These are phyloP conservation scores for Ciconia nigra DNA, from an alignment of 2,797 vertebrate genomes.

Conservation along the genomic window DNA sequence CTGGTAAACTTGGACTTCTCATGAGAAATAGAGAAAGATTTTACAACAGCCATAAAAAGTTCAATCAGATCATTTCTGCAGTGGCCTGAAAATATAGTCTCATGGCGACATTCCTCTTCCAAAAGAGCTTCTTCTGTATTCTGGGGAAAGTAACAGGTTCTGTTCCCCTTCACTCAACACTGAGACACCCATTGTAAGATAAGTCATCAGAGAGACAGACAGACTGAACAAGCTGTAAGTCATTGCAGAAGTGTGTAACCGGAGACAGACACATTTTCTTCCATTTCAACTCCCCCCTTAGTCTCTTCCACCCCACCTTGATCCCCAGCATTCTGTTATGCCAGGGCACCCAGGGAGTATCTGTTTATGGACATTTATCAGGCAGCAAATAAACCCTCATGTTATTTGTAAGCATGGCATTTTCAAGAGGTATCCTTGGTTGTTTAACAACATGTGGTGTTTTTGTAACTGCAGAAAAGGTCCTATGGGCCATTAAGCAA, in stretches of 20 bases:
- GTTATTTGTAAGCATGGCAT: conserved; percentile 23
- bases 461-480: conserved; percentile 46
- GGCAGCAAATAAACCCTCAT: neutral
- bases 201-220: neutral
- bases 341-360: neutral
- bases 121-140: neutral
- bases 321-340: neutral
- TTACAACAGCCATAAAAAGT: neutral
- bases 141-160: neutral
- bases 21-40: neutral
- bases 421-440: conserved; percentile 14
- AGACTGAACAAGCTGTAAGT: neutral
- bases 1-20: neutral
- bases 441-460: conserved; percentile 24
- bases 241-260: neutral
- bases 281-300: neutral
- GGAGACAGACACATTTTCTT: neutral
- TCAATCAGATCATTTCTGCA: neutral
- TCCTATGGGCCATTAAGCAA: conserved; percentile 43
- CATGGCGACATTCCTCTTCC: neutral
- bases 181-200: neutral
- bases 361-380: conserved; percentile 4
- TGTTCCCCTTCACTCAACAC: neutral
- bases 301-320: neutral
- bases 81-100: neutral